Evolutionary conservation across 2,113 vertebrate species (phyloP).

Genomic region (Noturus placidus): DNA sequence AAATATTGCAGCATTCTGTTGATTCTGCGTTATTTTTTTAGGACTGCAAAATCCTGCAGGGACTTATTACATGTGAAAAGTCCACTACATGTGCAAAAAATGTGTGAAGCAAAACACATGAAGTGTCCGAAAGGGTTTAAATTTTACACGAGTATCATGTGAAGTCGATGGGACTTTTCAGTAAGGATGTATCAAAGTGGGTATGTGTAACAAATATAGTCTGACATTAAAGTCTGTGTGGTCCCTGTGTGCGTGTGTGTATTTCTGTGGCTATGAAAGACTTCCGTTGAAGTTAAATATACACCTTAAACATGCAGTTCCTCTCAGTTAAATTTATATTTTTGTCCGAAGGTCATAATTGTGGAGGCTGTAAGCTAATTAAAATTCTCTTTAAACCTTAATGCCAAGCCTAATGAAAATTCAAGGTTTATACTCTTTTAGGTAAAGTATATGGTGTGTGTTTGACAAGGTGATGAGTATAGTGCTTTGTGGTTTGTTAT

Average conservation of each 20-base stretch:
- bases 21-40: no score
- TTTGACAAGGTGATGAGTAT: not conserved
- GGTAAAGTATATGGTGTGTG: constrained; percentile 9
- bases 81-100: not conserved
- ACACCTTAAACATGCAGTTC: constrained; percentile 20
- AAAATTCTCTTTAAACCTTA: constrained; percentile 16
- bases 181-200: not conserved
- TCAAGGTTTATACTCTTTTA: not conserved
- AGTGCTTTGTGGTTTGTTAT: constrained; percentile 4
- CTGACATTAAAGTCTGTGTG: constrained; percentile 38
- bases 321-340: constrained; percentile 5
- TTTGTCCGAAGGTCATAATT: constrained; percentile 32
- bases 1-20: no score
- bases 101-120: not conserved
- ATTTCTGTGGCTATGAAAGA: constrained; percentile 37
- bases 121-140: not conserved
- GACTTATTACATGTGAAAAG: not conserved
- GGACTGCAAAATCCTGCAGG: no score
- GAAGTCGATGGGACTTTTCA: not conserved
- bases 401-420: constrained; percentile 24
- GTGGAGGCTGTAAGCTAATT: constrained; percentile 4
- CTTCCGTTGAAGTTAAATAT: constrained; percentile 33
- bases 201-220: constrained; percentile 15
- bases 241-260: not conserved
- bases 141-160: not conserved